phyloP scores from a whole-genome alignment of 2,888 invertebrate species.

The Rhagium mordax region DNA sequence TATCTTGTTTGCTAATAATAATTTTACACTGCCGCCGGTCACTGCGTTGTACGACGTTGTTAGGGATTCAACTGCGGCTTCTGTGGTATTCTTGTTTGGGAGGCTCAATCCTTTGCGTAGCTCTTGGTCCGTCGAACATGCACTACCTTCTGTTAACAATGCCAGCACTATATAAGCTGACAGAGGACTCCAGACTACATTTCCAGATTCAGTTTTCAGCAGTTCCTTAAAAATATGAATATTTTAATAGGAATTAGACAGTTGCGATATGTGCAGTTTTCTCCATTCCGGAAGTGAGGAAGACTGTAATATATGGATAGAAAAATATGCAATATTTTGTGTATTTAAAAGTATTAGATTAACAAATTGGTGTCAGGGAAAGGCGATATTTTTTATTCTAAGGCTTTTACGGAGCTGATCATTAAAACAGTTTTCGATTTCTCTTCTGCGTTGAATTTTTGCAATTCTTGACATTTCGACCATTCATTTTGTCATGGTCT shows the following conservation, averaged over 20 bases:
- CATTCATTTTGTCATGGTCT: too few relatives aligned
- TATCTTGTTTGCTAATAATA: slow-evolving; percentile 71
- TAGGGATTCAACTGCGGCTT: slow-evolving; percentile 39
- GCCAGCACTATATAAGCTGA: slow-evolving; percentile 60
- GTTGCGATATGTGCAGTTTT: too few relatives aligned
- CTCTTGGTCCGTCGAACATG: slow-evolving; percentile 57
- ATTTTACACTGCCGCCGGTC: slow-evolving; percentile 42
- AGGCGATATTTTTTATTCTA: too few relatives aligned
- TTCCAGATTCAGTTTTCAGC: slow-evolving; percentile 45
- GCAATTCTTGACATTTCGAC: too few relatives aligned
- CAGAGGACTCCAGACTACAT: slow-evolving; percentile 59
- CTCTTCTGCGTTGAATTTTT: too few relatives aligned
- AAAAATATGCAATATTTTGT: too few relatives aligned
- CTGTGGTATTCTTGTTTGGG: slow-evolving; percentile 45
- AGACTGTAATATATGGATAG: too few relatives aligned
- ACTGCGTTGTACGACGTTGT: slow-evolving; percentile 41
- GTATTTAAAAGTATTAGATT: too few relatives aligned
- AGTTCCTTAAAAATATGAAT: slow-evolving; percentile 49
- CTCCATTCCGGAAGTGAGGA: too few relatives aligned
- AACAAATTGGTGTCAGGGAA: too few relatives aligned
- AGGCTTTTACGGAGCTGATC: too few relatives aligned
- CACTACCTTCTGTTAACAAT: slow-evolving; percentile 57
- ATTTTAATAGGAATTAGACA: not conserved
- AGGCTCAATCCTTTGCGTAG: slow-evolving; percentile 43
- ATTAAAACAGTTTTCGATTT: too few relatives aligned